Percentiles rank a stretch among this genome's conserved stretches.
Conservation (phyloP, 2,888 invertebrate genomes). For the Eupithecia centaureata region DNA sequence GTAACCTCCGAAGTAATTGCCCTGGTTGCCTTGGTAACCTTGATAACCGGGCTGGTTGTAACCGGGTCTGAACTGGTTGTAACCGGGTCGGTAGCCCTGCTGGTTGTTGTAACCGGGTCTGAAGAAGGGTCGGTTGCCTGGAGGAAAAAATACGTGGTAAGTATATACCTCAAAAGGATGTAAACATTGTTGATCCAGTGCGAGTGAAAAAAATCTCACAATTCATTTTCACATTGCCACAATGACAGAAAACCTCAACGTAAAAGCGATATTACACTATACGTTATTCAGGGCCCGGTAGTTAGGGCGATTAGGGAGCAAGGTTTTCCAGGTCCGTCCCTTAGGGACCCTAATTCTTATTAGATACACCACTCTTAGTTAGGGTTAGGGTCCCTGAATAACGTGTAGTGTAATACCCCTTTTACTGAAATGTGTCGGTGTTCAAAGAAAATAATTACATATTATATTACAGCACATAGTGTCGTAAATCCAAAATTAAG, state of each 20-base stretch:
- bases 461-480: too few species aligned
- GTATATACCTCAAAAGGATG: not conserved
- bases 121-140: conserved; percentile 62
- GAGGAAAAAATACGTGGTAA: conserved; percentile 23
- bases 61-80: conserved; percentile 36
- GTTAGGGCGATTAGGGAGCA: too few species aligned
- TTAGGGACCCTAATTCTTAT: too few species aligned
- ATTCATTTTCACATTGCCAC: not conserved
- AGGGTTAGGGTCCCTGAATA: too few species aligned
- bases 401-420: too few species aligned
- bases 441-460: too few species aligned
- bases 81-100: conserved; percentile 27
- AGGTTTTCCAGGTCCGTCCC: too few species aligned
- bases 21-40: conserved; percentile 41
- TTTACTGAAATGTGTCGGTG: not conserved
- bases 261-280: too few species aligned
- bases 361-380: too few species aligned
- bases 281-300: too few species aligned
- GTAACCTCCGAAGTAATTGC: conserved; percentile 66
- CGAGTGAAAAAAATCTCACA: not conserved
- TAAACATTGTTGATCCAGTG: not conserved
- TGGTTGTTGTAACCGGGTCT: conserved; percentile 52
- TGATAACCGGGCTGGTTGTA: conserved; percentile 50
- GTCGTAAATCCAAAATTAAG: too few species aligned
- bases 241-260: not conserved